Percentiles rank a stretch among this genome's conserved stretches.
These are phyloP conservation scores for Myanophis thanlyinensis DNA, from an alignment of 2,113 vertebrate species.

Conservation along the genomic window DNA sequence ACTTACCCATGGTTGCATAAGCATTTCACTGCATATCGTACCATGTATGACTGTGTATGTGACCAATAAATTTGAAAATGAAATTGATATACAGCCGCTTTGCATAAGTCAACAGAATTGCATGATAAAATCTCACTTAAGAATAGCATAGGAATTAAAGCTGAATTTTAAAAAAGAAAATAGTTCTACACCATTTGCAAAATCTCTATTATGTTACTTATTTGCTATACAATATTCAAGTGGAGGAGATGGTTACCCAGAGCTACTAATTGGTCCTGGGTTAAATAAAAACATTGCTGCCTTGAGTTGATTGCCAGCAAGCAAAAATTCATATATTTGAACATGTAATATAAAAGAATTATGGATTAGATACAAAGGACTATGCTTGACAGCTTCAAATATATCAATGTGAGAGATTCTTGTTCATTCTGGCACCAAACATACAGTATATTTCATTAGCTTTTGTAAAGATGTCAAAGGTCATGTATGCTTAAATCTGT, in stretches of 20 bases:
- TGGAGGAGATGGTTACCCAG: too few relatives aligned
- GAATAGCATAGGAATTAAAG: neutral
- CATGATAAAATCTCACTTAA: neutral
- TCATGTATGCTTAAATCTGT: neutral
- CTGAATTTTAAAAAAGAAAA: neutral
- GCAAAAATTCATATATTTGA: too few relatives aligned
- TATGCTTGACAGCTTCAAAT: neutral
- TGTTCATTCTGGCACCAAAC: neutral
- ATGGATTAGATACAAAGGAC: too few relatives aligned
- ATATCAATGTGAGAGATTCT: neutral
- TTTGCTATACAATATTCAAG: neutral
- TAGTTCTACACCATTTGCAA: neutral
- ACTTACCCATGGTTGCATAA: too few relatives aligned
- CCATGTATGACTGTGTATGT: too few relatives aligned
- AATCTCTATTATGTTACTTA: neutral
- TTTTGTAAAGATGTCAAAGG: neutral
- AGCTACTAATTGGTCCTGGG: too few relatives aligned
- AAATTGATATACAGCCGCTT: too few relatives aligned
- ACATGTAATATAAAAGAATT: too few relatives aligned
- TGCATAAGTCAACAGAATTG: neutral
- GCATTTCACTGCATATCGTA: too few relatives aligned
- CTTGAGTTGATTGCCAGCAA: too few relatives aligned
- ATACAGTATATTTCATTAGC: neutral
- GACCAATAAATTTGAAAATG: too few relatives aligned
- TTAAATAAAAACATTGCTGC: too few relatives aligned